phyloP scores from a whole-genome alignment of 2,888 invertebrate genomes.

The Drosophila tripunctata region DNA sequence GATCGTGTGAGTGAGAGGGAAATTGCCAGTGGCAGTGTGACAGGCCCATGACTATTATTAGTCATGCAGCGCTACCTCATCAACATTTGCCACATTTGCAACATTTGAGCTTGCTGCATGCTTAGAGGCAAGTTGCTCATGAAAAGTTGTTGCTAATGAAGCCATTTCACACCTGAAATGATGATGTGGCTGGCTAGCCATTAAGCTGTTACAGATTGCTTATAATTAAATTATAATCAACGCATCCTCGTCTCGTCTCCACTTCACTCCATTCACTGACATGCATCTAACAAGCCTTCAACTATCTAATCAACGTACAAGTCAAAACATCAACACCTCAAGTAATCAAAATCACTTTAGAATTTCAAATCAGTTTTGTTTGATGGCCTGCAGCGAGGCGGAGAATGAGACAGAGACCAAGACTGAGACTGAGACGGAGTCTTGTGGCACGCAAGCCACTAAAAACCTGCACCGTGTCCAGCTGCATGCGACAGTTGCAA shows the following conservation, averaged over 20 bases:
- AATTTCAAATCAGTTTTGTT: slow-evolving; percentile 73
- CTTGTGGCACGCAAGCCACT: slow-evolving; percentile 51
- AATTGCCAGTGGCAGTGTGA: slow-evolving; percentile 40
- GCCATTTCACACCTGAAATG: slow-evolving; percentile 74
- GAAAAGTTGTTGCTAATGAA: slow-evolving; percentile 70
- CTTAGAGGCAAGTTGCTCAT: no score
- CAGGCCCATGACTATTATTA: slow-evolving; percentile 69
- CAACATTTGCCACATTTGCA: slow-evolving; percentile 38
- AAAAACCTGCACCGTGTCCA: slow-evolving; percentile 32
- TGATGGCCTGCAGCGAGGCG: slow-evolving; percentile 62
- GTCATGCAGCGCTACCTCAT: slow-evolving; percentile 43
- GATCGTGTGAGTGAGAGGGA: neutral
- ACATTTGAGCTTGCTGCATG: slow-evolving; percentile 11
- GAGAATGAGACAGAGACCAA: no score
- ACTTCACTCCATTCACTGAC: slow-evolving; percentile 43
- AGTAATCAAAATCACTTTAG: slow-evolving; percentile 79
- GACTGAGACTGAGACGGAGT: no score
- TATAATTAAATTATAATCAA: slow-evolving; percentile 77
- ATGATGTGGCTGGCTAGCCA: slow-evolving; percentile 56
- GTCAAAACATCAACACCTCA: slow-evolving; percentile 79
- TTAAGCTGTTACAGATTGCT: slow-evolving; percentile 75
- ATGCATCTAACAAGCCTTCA: slow-evolving; percentile 77
- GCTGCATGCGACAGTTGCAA: slow-evolving; percentile 57
- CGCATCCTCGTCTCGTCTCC: slow-evolving; percentile 45
- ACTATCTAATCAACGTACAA: slow-evolving; percentile 78